These are phyloP conservation scores for Accipiter virgatus DNA, from an alignment of 2,113 vertebrate species.

Conservation along the genomic window DNA sequence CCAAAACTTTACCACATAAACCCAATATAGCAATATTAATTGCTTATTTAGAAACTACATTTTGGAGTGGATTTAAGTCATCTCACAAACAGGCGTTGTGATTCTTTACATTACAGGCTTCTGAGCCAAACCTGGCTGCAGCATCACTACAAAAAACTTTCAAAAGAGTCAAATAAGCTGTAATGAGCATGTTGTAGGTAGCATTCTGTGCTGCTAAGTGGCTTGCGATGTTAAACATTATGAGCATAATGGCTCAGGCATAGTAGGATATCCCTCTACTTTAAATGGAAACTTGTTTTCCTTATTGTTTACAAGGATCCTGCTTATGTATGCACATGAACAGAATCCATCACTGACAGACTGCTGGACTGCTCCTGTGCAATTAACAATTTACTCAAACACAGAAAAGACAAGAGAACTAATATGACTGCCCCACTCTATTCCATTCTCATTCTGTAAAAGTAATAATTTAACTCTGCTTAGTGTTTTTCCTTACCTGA, in stretches of 20 bases:
- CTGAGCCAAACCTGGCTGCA: background rate
- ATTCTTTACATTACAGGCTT: background rate
- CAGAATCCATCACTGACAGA: background rate
- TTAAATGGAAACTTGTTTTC: background rate
- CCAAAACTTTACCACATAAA: background rate
- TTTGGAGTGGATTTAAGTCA: background rate
- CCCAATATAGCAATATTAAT: background rate
- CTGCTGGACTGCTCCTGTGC: background rate
- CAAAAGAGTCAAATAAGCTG: background rate
- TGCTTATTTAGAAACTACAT: background rate
- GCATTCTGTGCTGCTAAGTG: background rate
- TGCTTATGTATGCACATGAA: background rate
- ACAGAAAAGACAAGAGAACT: background rate
- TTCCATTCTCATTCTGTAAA: background rate
- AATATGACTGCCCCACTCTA: background rate
- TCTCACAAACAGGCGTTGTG: background rate
- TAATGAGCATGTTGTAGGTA: background rate
- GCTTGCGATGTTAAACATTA: background rate
- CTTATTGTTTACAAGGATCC: background rate
- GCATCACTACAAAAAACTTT: background rate
- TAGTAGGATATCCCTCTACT: background rate
- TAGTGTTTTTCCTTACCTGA: conserved; percentile 78
- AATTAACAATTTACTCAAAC: background rate
- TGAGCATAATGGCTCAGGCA: background rate
- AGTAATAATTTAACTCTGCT: background rate